Conservation (phyloP, 2,113 vertebrate genomes). For the Spea multiplicata region DNA sequence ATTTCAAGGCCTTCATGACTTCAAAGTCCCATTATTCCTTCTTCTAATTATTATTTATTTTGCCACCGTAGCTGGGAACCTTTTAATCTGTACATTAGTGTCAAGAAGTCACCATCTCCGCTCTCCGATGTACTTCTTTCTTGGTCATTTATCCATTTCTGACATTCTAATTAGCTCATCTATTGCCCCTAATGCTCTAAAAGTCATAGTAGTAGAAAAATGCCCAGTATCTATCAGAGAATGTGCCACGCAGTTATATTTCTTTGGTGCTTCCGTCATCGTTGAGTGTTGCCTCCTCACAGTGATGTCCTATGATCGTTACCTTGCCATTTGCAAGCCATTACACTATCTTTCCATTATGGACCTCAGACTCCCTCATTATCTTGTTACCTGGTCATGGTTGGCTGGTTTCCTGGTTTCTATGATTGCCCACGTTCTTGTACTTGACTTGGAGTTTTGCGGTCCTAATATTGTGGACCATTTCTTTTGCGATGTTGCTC, state of each 20-base stretch:
- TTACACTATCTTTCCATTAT: conserved; percentile 44
- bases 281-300: conserved; percentile 50
- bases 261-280: conserved; percentile 31
- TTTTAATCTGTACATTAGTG: conserved; percentile 45
- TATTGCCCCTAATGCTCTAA: conserved; percentile 50
- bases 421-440: neutral
- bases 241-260: conserved; percentile 46
- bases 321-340: conserved; percentile 49
- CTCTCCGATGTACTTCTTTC: conserved; percentile 57
- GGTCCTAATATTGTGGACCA: neutral
- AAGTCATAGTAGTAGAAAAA: neutral
- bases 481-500: conserved; percentile 7
- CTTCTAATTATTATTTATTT: conserved; percentile 34
- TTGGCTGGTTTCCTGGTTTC: neutral
- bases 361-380: conserved; percentile 2
- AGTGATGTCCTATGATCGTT: conserved; percentile 46
- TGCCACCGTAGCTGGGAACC: conserved; percentile 45
- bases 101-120: conserved; percentile 45
- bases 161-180: conserved; percentile 49
- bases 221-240: conserved; percentile 12
- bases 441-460: conserved; percentile 2
- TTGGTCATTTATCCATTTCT: conserved; percentile 53
- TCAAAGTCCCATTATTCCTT: conserved; percentile 45
- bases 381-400: conserved; percentile 18
- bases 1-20: conserved; percentile 40